Evolutionary conservation across 2,797 vertebrate genomes (phyloP), one percentile per base, ranked within the genome.

Genomic region (Pseudocheirus occidentalis): DNA sequence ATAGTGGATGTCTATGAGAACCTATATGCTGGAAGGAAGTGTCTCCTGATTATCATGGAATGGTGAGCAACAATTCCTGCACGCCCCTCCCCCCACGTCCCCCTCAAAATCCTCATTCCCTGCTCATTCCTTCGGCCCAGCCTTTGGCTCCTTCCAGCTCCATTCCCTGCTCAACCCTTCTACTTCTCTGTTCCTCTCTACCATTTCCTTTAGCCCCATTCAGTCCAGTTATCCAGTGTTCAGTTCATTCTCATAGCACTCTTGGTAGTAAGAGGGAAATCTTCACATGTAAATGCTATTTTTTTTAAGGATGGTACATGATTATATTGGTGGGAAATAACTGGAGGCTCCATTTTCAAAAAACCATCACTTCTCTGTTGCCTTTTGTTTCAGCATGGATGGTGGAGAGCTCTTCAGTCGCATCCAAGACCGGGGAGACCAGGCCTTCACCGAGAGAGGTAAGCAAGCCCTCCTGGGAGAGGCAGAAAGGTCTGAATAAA

Each of bases 361-460:
- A 40, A 54, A 66, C 93, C 5, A 94, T 55, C 12, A 40, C 89
- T n/a, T 46, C 11, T 54, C 31, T n/a, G 12, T 55, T 46, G 40
- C 46, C 57, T 90, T 94, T 93, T 53, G 34, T 99, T 98, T 31
- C 98, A 99, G 99, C 98, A 99, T 99, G 99, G 99, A 99, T 0
- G 99, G 99, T 0, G 99, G 99, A 52, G 99, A 99, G 96, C 99
- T 99, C 97, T 99, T 99, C 95, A 99, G 99, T 98, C 98, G 99
- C 29, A 99, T 99, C 95, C 99, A 99, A 98, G 99, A 99, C 98
- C 98, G 99, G 98, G 99, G 99, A 97, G 99, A 99, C 98, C 99
- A 99, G 97, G 99, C 99, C 4, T 99, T 99, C 98, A 99, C 99
- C 1, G 99, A 99, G 96, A 99, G 99, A 99, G 99, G 99, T 99